These are phyloP conservation scores for Trematomus bernacchii DNA, from an alignment of 2,797 vertebrate species.

Conservation along the genomic window DNA sequence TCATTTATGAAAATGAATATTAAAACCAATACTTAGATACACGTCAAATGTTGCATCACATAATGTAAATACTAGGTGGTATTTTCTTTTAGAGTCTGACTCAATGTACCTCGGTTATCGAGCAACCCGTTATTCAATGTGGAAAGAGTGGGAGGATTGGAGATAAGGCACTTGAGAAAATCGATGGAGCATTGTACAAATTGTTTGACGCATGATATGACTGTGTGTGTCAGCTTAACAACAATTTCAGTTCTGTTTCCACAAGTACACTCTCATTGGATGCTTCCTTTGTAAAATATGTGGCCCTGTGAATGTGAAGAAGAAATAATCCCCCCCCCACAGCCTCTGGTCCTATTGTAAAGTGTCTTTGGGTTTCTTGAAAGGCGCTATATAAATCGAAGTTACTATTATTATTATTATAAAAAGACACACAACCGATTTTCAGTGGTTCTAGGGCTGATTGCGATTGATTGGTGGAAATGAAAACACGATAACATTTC, in stretches of 20 bases:
- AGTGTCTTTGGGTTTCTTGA: no score
- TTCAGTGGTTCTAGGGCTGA: not conserved
- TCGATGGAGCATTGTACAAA: not conserved
- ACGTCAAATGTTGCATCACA: not conserved
- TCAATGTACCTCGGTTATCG: slow-evolving; percentile 12
- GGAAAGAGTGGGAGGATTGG: not conserved
- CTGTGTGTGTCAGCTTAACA: slow-evolving; percentile 3
- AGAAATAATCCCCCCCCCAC: not conserved
- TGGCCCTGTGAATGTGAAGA: not conserved
- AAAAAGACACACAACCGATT: not conserved
- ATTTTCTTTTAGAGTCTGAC: slow-evolving; percentile 4
- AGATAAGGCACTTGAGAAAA: not conserved
- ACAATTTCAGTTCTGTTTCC: slow-evolving; percentile 17
- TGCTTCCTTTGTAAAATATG: not conserved
- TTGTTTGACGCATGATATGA: not conserved
- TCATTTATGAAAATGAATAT: no score
- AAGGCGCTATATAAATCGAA: no score
- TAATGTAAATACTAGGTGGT: not conserved
- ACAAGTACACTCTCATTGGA: not conserved
- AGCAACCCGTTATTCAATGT: not conserved
- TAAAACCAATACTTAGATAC: no score
- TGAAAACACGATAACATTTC: not conserved
- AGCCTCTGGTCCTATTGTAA: no score
- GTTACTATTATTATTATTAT: not conserved
- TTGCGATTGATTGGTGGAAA: slow-evolving; percentile 16